Percentiles rank a stretch among this genome's conserved stretches.
Conservation (phyloP, 2,113 vertebrate genomes). For the Manacus vitellinus region DNA sequence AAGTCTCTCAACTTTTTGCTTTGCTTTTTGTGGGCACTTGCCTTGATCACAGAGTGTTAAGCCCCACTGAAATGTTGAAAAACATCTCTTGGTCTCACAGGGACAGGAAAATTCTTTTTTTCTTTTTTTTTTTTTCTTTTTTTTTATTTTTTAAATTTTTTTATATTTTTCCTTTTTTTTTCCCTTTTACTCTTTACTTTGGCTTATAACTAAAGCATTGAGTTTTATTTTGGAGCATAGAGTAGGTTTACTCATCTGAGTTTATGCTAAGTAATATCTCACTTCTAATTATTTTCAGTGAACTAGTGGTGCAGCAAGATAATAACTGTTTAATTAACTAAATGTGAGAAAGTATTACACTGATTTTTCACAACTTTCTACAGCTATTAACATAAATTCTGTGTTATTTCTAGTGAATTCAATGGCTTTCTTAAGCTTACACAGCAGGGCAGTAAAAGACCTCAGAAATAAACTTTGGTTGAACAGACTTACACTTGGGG, state of each 20-base stretch:
- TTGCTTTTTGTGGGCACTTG: background rate
- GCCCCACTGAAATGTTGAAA: background rate
- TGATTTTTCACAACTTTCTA: background rate
- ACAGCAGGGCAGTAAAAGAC: background rate
- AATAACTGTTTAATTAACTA: background rate
- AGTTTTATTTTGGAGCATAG: background rate
- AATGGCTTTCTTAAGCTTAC: background rate
- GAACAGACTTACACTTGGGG: fast-evolving
- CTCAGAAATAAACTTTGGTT: background rate
- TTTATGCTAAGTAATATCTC: background rate
- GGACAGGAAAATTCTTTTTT: background rate
- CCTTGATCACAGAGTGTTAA: background rate
- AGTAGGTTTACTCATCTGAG: background rate
- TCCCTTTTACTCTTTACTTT: background rate
- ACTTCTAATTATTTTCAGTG: background rate
- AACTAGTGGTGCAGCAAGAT: background rate
- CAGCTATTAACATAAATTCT: background rate
- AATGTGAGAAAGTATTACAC: background rate
- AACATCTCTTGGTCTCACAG: background rate
- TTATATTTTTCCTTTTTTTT: background rate
- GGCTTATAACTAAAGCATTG: background rate
- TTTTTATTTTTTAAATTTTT: background rate
- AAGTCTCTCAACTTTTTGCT: background rate
- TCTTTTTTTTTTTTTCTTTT: too few relatives aligned
- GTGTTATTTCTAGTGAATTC: background rate